phyloP scores from a whole-genome alignment of 2,888 invertebrate species.

The Cephus pygmeus region DNA sequence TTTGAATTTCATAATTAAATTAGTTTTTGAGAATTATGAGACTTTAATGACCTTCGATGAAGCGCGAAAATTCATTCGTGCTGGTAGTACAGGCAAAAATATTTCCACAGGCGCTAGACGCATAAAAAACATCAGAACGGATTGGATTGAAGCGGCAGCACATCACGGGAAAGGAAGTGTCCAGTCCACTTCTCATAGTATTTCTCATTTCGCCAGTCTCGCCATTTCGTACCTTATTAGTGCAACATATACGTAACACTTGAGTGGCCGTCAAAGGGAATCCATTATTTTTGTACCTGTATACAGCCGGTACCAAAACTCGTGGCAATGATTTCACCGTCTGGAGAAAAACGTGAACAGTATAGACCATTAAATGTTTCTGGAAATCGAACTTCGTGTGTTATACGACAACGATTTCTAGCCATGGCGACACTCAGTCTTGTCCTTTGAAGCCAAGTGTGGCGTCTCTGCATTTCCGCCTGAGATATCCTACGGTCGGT shows the following conservation, averaged over 20 bases:
- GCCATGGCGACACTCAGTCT: constrained; percentile 28
- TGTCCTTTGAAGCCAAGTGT: constrained; percentile 39
- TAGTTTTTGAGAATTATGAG: background rate
- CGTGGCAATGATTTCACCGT: constrained; percentile 66
- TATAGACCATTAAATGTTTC: constrained; percentile 57
- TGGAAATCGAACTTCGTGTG: constrained; percentile 51
- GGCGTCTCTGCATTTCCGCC: constrained; percentile 36
- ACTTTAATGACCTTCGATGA: constrained; percentile 45
- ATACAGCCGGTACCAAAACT: constrained; percentile 70
- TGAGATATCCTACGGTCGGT: constrained; percentile 38
- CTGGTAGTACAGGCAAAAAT: constrained; percentile 51
- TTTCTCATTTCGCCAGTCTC: constrained; percentile 43
- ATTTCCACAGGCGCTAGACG: constrained; percentile 55
- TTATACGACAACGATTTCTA: constrained; percentile 36
- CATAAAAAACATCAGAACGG: constrained; percentile 46
- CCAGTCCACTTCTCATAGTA: constrained; percentile 44
- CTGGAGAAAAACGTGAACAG: constrained; percentile 63
- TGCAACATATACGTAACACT: background rate
- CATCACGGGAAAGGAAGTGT: constrained; percentile 53
- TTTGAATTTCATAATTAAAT: background rate
- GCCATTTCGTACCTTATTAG: constrained; percentile 47
- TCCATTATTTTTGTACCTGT: constrained; percentile 61
- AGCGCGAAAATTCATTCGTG: constrained; percentile 41
- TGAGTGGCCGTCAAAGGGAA: background rate
- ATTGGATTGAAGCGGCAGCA: constrained; percentile 53